Base-by-base conservation (phyloP, 2,797 vertebrate species). In the Trachops cirrhosus region DNA sequence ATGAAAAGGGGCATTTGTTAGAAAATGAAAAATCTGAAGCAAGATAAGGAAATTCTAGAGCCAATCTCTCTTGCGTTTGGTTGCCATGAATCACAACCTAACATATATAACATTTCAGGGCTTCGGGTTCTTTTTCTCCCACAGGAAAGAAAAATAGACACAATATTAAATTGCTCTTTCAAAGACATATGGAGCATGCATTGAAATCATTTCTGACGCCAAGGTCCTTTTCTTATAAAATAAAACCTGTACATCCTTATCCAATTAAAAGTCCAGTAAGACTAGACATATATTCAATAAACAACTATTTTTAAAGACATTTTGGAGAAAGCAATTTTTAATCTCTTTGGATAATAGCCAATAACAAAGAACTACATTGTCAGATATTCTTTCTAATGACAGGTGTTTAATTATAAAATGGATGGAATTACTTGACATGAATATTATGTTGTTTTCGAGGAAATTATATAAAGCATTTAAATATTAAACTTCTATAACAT, bases 11-110 rank as follows among this genome's bases (percentile, higher is more conserved):
- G 19, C 9, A 88, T 91, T 87, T 77, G 18, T 67, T 86, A 86
- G 46, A 85, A 96, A 96, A 96, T 87, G 18, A 90, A 88, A 92
- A 93, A 77, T 83, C 39, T 85, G 50, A 87, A 21, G 3, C 37
- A 93, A 79, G 24, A 67, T 71, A 85, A 95, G 67, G 48, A 94
- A 95, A 96, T 86, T 83, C 16, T 67, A 89, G n/a, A 80, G 19
- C 39, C 48, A 62, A 41, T 93, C 1, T 80, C 78, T 79, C 46
- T 86, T 88, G n/a, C 15, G 92, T 22, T 82, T 39, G 9, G 22
- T 67, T 92, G 34, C 39, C 34, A 80, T 71, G 52, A 92, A 89
- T 94, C 19, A 71, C 26, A 96, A 70, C 9, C n/a, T 46, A 94
- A 78, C 16, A 88, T 50, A 44, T 71, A 74, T 26, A 84, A 74